Conservation (phyloP, 1,140 invertebrate species). For the Bradysia coprophila region DNA sequence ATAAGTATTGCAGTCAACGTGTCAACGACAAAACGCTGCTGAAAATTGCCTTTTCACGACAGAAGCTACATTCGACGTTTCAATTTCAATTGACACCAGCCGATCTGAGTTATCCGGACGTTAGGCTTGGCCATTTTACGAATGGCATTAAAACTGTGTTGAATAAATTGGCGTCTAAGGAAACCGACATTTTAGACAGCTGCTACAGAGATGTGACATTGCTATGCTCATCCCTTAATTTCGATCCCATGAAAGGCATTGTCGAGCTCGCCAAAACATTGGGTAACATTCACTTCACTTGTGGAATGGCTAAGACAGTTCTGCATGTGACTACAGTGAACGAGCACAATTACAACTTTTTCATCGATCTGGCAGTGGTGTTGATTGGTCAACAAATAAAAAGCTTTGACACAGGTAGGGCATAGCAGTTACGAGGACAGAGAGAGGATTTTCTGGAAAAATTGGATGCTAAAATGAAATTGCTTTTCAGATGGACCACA, state of each 20-base stretch:
- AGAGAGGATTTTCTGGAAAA: no score
- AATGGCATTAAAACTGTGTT: not conserved
- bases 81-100: not conserved
- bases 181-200: not conserved
- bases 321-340: slow-evolving; percentile 13
- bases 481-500: slow-evolving; percentile 14
- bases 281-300: slow-evolving; percentile 13
- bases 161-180: not conserved
- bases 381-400: slow-evolving; percentile 17
- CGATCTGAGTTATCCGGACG: not conserved
- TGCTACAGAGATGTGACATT: slow-evolving; percentile 11
- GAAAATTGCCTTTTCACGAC: no score
- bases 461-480: not conserved
- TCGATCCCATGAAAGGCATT: slow-evolving; percentile 13
- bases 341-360: slow-evolving; percentile 10
- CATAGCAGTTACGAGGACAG: no score
- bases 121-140: not conserved
- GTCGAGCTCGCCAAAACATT: slow-evolving; percentile 12
- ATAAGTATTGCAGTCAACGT: not conserved
- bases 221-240: slow-evolving; percentile 9
- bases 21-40: no score
- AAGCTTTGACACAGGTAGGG: no score
- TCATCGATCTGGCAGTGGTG: slow-evolving; percentile 14
- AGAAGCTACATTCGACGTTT: no score
- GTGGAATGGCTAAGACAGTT: slow-evolving; percentile 14